Evolutionary conservation across 1,140 invertebrate genomes (phyloP).

Genomic region (Danaus plexippus): DNA sequence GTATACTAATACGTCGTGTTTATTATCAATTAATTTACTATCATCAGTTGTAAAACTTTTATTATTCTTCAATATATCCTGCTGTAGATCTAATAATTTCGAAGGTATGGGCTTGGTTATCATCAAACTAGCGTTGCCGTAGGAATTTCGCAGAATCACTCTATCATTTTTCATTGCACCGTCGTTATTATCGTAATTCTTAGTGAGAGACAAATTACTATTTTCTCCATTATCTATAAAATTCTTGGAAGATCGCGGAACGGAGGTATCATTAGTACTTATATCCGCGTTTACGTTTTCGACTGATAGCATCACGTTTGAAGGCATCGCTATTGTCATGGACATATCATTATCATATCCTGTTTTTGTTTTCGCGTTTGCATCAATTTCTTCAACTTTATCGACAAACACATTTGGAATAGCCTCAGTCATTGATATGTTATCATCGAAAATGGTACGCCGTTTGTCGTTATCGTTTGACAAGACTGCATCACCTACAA

Average conservation of each 20-base stretch:
- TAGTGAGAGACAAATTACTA: slow-evolving; percentile 16
- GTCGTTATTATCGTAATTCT: too few relatives aligned
- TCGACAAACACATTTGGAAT: too few relatives aligned
- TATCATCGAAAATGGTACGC: too few relatives aligned
- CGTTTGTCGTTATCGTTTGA: too few relatives aligned
- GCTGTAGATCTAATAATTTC: slow-evolving; percentile 22
- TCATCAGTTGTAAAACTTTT: slow-evolving; percentile 8
- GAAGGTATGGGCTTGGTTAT: slow-evolving; percentile 24
- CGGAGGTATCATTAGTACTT: too few relatives aligned
- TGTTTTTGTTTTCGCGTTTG: slow-evolving; percentile 1
- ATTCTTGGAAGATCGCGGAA: too few relatives aligned
- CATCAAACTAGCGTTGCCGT: too few relatives aligned
- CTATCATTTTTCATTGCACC: too few relatives aligned
- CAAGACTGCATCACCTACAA: too few relatives aligned
- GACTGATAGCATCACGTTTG: slow-evolving; percentile 19
- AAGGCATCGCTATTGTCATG: slow-evolving; percentile 26
- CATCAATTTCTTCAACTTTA: too few relatives aligned
- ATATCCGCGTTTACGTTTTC: slow-evolving; percentile 2
- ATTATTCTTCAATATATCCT: slow-evolving; percentile 16
- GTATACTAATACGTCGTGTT: slow-evolving; percentile 33
- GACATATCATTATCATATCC: slow-evolving; percentile 20
- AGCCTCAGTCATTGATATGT: too few relatives aligned
- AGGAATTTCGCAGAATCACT: too few relatives aligned
- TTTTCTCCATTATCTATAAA: not conserved
- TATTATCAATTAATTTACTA: slow-evolving; percentile 11